Conservation (phyloP, 2,888 invertebrate species). For the Agelastica alni region DNA sequence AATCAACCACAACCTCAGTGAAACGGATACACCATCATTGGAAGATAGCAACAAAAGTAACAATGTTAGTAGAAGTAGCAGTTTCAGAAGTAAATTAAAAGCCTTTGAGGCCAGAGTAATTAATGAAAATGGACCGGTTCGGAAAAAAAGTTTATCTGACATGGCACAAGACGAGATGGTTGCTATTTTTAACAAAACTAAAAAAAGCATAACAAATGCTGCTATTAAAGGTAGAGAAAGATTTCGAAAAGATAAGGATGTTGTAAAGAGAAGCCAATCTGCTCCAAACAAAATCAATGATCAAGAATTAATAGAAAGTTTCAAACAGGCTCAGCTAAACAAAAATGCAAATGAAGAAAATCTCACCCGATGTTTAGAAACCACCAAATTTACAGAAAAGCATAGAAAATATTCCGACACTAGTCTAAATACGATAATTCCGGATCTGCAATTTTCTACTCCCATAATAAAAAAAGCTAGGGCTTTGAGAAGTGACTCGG, state of each 20-base stretch:
- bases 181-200: conserved; percentile 50
- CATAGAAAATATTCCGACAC: conserved; percentile 44
- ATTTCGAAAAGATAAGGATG: conserved; percentile 46
- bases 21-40: conserved; percentile 31
- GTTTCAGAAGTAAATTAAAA: conserved; percentile 13
- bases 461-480: conserved; percentile 20
- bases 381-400: conserved; percentile 22
- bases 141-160: conserved; percentile 43
- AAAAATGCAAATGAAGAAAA: no score
- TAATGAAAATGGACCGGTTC: neutral
- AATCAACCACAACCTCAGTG: conserved; percentile 15
- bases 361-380: no score
- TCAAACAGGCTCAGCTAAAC: conserved; percentile 55
- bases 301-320: conserved; percentile 63
- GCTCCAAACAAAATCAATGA: conserved; percentile 61
- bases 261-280: conserved; percentile 62
- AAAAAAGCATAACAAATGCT: conserved; percentile 45
- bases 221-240: conserved; percentile 43
- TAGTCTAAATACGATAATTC: conserved; percentile 36
- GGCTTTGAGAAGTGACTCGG: conserved; percentile 49
- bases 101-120: conserved; percentile 1
- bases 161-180: conserved; percentile 48
- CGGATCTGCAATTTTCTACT: conserved; percentile 39
- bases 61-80: conserved; percentile 25
- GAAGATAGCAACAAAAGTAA: conserved; percentile 15